Evolutionary conservation across 2,113 vertebrate genomes (phyloP).

Genomic region (Thunnus maccoyii): DNA sequence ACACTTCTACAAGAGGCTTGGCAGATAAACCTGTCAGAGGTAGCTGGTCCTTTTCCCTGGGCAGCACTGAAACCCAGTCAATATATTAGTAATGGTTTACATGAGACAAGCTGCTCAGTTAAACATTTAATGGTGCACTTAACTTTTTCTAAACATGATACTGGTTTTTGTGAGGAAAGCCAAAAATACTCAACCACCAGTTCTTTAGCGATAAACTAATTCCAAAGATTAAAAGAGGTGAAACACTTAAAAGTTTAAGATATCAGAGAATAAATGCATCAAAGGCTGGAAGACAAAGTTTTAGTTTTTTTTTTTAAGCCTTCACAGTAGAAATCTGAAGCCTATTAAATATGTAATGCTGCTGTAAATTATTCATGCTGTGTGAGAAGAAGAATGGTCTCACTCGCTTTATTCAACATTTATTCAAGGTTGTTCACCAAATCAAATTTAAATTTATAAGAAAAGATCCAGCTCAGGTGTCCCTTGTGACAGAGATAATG

Average conservation of each 20-base stretch:
- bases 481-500: too few relatives aligned
- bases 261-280: too few relatives aligned
- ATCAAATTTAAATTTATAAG: too few relatives aligned
- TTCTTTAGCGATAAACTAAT: not conserved
- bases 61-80: not conserved
- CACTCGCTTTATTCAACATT: not conserved
- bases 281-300: too few relatives aligned
- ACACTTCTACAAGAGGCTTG: not conserved
- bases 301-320: too few relatives aligned
- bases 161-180: not conserved
- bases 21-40: not conserved
- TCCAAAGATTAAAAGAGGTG: not conserved
- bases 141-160: slow-evolving; percentile 30
- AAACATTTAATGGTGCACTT: slow-evolving; percentile 27
- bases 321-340: not conserved
- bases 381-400: not conserved
- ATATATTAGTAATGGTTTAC: slow-evolving; percentile 11
- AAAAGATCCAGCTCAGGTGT: too few relatives aligned
- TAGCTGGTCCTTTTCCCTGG: not conserved
- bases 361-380: not conserved
- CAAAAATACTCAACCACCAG: not conserved
- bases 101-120: not conserved
- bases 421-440: too few relatives aligned
- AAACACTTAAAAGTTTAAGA: not conserved
- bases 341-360: not conserved